phyloP scores from a whole-genome alignment of 1,140 invertebrate genomes.

The Campodea augens region DNA sequence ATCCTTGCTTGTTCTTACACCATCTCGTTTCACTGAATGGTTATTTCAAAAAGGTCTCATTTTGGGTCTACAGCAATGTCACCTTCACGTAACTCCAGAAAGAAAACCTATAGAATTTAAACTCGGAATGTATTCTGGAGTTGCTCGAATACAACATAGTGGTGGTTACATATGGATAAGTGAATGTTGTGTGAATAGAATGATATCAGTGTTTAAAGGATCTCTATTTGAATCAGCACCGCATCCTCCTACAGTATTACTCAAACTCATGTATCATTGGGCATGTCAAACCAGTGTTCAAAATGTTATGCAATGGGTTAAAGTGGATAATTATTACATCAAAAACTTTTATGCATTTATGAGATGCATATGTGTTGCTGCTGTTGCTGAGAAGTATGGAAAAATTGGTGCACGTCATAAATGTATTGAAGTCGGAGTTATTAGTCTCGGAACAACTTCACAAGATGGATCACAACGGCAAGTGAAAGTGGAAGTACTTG shows the following conservation, averaged over 20 bases:
- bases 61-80: conserved; percentile 52
- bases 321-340: conserved; percentile 50
- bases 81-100: conserved; percentile 29
- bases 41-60: conserved; percentile 64
- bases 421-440: conserved; percentile 58
- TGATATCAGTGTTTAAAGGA: conserved; percentile 58
- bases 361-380: conserved; percentile 52
- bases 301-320: conserved; percentile 73
- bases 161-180: conserved; percentile 79
- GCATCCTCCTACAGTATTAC: conserved; percentile 54
- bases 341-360: conserved; percentile 60
- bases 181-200: conserved; percentile 58
- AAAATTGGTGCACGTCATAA: conserved; percentile 44
- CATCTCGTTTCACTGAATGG: conserved; percentile 71
- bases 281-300: conserved; percentile 68
- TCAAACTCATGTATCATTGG: conserved; percentile 79
- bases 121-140: conserved; percentile 41
- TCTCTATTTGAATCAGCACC: conserved; percentile 68
- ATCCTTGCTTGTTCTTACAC: conserved; percentile 48
- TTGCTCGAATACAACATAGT: conserved; percentile 59
- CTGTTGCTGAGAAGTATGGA: conserved; percentile 48
- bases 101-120: conserved; percentile 15
- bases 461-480: conserved; percentile 61
- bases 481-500: conserved; percentile 72
- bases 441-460: conserved; percentile 69